Conservation (phyloP, 2,888 invertebrate species). For the Cephonodes hylas region DNA sequence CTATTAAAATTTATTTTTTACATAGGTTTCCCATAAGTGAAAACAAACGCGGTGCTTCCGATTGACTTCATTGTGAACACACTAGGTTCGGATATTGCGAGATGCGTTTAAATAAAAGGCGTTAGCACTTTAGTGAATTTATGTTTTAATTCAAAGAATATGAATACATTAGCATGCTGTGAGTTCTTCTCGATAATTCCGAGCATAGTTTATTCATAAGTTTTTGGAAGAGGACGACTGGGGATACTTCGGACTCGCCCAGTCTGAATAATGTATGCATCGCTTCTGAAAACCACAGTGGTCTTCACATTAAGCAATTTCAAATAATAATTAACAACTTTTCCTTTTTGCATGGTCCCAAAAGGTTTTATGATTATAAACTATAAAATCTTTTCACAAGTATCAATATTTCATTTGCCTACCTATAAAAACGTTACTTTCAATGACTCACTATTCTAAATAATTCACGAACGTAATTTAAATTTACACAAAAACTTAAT, state of each 20-base stretch:
- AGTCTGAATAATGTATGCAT: not conserved
- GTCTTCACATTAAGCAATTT: not conserved
- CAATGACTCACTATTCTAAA: not conserved
- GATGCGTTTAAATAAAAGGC: conserved; percentile 1
- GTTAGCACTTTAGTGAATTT: conserved; percentile 4
- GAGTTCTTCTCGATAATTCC: conserved; percentile 5
- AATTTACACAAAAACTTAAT: not conserved
- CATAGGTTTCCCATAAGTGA: no score
- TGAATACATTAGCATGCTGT: conserved; percentile 1
- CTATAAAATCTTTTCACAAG: no score
- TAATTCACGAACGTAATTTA: not conserved
- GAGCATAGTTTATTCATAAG: conserved; percentile 5
- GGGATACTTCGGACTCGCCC: conserved; percentile 3
- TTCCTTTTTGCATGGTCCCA: not conserved
- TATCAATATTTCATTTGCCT: no score
- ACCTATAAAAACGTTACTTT: not conserved
- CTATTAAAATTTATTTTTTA: no score
- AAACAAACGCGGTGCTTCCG: not conserved
- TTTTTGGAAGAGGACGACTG: conserved; percentile 8
- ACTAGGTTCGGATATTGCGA: not conserved
- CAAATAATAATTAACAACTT: no score
- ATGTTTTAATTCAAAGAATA: conserved; percentile 7
- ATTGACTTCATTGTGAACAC: not conserved
- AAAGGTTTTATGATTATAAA: no score
- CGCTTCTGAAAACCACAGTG: not conserved